Base-by-base conservation (phyloP, 2,888 invertebrate species). In the Cheilosia variabilis region DNA sequence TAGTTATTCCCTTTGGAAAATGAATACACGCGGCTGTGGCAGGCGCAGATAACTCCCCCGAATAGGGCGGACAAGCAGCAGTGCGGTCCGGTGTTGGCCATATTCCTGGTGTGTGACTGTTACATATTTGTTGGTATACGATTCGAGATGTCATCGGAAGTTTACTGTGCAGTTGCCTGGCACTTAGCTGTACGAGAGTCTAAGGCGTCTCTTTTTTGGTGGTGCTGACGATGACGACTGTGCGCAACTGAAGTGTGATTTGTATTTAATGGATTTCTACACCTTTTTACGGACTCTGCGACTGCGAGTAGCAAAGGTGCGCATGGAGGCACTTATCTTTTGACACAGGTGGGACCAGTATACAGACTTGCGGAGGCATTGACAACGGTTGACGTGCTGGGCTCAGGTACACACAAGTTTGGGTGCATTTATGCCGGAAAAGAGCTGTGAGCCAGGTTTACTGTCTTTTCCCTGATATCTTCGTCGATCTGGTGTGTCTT, bases 1-100 rank as follows among this genome's bases (percentile, higher is more conserved):
- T 91, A 91, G 91, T 91, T 91, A 91, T 91, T 91, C 91, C 91
- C 91, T 91, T 91, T 89, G 90, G 91, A 91, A 81, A 90, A 91
- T 91, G 91, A 91, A 79, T 72, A 55, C 62, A 68, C 62, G 55
- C 47, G 19, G 69, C 55, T 63, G 57, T 68, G 77, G 72, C 82
- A 73, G 87, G 62, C 62, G 72, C 71, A 69, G 80, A 81, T 86
- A 86, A 81, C 86, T 86, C 86, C 86, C 81, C 86, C 81, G 86
- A 81, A 86, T 81, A 86, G 86, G 86, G 86, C 76, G 86, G 81
- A 81, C 72, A 77, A 47, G 15, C 53, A 58, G 22, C 47, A 50
- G 58, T 24, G 10, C 37, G 34, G 19, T 47, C 57, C 57, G 41
- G 37, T 58, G 52, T 57, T 75, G 17, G 65, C 15, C 41, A 31